Evolutionary conservation across 1,140 invertebrate genomes (phyloP).

Genomic region (Apis laboriosa): DNA sequence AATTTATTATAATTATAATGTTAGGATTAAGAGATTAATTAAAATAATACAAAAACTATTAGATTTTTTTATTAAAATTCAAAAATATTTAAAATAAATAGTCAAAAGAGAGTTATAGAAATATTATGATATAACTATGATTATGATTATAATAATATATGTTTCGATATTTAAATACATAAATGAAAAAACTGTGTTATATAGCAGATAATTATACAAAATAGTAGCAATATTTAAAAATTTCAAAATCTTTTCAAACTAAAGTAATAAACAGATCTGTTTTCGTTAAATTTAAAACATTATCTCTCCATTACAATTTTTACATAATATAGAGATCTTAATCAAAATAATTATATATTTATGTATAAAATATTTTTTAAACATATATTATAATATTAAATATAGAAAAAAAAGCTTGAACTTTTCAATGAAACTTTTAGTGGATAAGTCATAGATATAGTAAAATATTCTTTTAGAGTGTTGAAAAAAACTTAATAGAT

Average conservation of each 20-base stretch:
- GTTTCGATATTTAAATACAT: too few relatives aligned
- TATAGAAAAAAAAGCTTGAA: constrained; percentile 25
- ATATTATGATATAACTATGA: too few relatives aligned
- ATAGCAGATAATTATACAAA: constrained; percentile 13
- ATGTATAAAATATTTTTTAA: constrained; percentile 52
- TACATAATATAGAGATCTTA: not conserved
- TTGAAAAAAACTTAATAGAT: constrained; percentile 56
- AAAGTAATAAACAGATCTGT: constrained; percentile 23
- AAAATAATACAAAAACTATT: too few relatives aligned
- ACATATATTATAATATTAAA: constrained; percentile 14
- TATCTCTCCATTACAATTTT: not conserved
- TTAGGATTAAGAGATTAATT: too few relatives aligned
- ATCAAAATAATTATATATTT: constrained; percentile 45
- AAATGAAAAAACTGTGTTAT: too few relatives aligned
- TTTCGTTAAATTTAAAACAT: constrained; percentile 39
- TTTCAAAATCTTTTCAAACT: not conserved
- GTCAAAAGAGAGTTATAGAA: too few relatives aligned
- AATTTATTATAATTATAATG: too few relatives aligned
- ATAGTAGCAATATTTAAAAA: constrained; percentile 4
- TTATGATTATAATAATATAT: too few relatives aligned
- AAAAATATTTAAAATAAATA: too few relatives aligned
- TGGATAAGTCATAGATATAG: constrained; percentile 27
- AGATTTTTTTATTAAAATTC: too few relatives aligned
- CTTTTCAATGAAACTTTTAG: constrained; percentile 50
- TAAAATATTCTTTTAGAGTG: constrained; percentile 50